Evolutionary conservation across 2,888 invertebrate genomes (phyloP).

Genomic region (Lasioglossum zephyrum): DNA sequence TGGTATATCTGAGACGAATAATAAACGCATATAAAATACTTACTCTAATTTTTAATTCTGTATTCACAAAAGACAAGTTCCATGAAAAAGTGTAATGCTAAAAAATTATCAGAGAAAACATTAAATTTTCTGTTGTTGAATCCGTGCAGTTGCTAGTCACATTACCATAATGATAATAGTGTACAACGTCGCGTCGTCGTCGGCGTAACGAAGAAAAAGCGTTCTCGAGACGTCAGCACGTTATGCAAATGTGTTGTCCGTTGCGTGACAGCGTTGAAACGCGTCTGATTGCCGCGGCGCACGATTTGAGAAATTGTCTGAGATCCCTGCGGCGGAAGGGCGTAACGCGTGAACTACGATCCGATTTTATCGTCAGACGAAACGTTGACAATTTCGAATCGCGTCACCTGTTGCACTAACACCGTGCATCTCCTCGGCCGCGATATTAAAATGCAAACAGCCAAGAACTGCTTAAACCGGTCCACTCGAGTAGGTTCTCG

Average conservation of each 20-base stretch:
- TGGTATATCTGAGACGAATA: too few relatives aligned
- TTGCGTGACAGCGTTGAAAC: slow-evolving; percentile 39
- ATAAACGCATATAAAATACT: too few relatives aligned
- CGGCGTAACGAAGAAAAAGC: neutral
- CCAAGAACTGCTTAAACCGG: slow-evolving; percentile 16
- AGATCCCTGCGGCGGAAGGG: slow-evolving; percentile 21
- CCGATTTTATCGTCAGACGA: slow-evolving; percentile 77
- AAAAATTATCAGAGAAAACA: neutral
- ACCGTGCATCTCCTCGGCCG: slow-evolving; percentile 38
- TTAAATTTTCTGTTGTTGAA: neutral
- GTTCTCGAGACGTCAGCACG: neutral
- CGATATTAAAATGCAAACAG: slow-evolving; percentile 61
- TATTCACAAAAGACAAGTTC: neutral
- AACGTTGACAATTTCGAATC: slow-evolving; percentile 76
- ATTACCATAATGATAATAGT: neutral
- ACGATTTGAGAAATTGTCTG: slow-evolving; percentile 51
- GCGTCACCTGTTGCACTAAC: slow-evolving; percentile 78
- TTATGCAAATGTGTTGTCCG: slow-evolving; percentile 37
- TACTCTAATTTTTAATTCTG: neutral
- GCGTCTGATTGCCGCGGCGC: slow-evolving; percentile 33
- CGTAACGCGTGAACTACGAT: slow-evolving; percentile 44
- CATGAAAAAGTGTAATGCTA: neutral
- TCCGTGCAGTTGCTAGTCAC: neutral
- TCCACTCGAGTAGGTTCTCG: neutral
- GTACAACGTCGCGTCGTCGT: neutral